These are phyloP conservation scores for Mythimna loreyi DNA, from an alignment of 2,888 invertebrate genomes.

Conservation along the genomic window DNA sequence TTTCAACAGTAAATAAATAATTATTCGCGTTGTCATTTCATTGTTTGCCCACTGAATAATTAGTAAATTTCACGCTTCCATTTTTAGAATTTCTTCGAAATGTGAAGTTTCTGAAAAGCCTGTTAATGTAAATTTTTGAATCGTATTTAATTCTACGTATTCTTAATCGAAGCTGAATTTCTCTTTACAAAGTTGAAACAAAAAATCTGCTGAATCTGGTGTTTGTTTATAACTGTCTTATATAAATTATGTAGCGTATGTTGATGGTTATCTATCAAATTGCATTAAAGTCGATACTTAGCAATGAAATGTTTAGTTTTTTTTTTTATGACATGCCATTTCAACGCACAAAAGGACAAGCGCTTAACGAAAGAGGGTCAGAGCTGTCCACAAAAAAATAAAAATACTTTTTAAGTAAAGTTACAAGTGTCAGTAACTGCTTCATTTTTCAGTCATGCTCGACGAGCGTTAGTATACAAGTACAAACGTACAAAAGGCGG, in stretches of 20 bases:
- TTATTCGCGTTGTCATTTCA: background rate
- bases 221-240: background rate
- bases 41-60: background rate
- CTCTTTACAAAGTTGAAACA: background rate
- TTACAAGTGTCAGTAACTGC: background rate
- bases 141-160: conserved; percentile 7
- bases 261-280: background rate
- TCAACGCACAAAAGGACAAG: background rate
- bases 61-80: background rate
- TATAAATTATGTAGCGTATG: background rate
- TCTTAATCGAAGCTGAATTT: background rate
- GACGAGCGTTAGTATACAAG: background rate
- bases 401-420: background rate
- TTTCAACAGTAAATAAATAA: background rate
- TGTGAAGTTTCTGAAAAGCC: background rate
- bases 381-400: too few relatives aligned
- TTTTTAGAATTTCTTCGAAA: background rate
- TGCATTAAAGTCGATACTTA: background rate
- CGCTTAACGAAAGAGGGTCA: too few relatives aligned
- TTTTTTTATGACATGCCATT: background rate
- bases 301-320: background rate
- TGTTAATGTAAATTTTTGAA: background rate
- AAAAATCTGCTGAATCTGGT: background rate
- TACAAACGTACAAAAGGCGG: background rate
- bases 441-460: background rate